Base-by-base conservation (phyloP, 2,113 vertebrate species). In the Ciconia maguari region DNA sequence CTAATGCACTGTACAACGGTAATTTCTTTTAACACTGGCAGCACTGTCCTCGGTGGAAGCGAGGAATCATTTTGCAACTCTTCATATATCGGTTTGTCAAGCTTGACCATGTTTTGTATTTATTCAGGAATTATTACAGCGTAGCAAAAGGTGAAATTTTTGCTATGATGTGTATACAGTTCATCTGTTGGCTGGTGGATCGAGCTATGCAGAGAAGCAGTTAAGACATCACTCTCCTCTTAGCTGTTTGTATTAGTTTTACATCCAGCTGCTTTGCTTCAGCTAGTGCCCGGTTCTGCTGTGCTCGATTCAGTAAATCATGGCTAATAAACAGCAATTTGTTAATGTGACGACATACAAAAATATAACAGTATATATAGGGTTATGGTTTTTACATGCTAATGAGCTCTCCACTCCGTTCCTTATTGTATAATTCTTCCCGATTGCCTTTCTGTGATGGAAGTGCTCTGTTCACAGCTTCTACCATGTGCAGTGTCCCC, bases 281-380 rank as follows among this genome's bases (percentile, higher is more conserved):
- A 94, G 82, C 95, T 74, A 32, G 54, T 94, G 91, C 96, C 60
- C n/a, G 13, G 74, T 80, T 91, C 77, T 96, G 90, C 83, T 91
- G 74, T 64, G 70, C 89, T 95, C 9, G 0, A 62, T 68, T 93
- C 97, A 83, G 92, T 97, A 97, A 97, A 97, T 97, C 96, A 94
- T 29, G 64, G 82, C 93, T 96, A 97, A 97, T 97, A 97, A 96
- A 96, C 91, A 96, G 88, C 93, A 79, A 97, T 97, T 97, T 95
- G 84, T 97, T 97, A 97, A 97, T 94, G 81, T 44, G 10, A 72
- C 7, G 41, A 79, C 36, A 19, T 83, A 60, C 74, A 84, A 85
- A 94, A 96, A 95, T 90, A 84, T 90, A 90, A 69, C 95, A 86
- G 42, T 36, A 61, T 92, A 60, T 96, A 66, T 12, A 49, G 92